These are phyloP conservation scores for Helarctos malayanus DNA, from an alignment of 2,797 vertebrate species.

Conservation along the genomic window DNA sequence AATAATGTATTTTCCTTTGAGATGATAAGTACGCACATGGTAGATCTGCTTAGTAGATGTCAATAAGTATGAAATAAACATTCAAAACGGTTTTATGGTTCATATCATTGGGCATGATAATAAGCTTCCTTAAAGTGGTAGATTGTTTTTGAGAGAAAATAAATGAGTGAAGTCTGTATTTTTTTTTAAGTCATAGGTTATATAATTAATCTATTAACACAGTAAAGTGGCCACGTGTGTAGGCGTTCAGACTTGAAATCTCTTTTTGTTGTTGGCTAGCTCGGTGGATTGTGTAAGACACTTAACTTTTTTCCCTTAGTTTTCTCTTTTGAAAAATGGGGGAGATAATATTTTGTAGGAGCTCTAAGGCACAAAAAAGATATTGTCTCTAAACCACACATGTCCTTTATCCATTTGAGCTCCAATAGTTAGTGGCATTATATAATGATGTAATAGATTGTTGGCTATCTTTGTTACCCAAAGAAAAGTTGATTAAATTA, in stretches of 20 bases:
- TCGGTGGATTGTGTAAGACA: neutral
- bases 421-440: neutral
- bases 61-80: conserved; percentile 58
- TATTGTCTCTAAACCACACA: neutral
- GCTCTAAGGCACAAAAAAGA: neutral
- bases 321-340: conserved; percentile 49
- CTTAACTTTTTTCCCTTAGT: neutral
- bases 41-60: conserved; percentile 57
- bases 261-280: neutral
- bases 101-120: conserved; percentile 22
- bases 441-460: neutral
- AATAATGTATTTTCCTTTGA: conserved; percentile 79
- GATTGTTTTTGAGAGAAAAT: conserved; percentile 57
- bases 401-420: neutral
- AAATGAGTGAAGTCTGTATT: neutral
- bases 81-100: conserved; percentile 55
- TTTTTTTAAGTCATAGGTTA: neutral
- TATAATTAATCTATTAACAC: conserved; percentile 9
- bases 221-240: neutral
- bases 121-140: conserved; percentile 22
- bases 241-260: neutral
- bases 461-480: neutral
- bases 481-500: neutral
- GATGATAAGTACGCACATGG: conserved; percentile 57
- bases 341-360: neutral